Evolutionary conservation across 1,140 invertebrate species (phyloP).

Genomic region (Leptinotarsa undecemlineata): DNA sequence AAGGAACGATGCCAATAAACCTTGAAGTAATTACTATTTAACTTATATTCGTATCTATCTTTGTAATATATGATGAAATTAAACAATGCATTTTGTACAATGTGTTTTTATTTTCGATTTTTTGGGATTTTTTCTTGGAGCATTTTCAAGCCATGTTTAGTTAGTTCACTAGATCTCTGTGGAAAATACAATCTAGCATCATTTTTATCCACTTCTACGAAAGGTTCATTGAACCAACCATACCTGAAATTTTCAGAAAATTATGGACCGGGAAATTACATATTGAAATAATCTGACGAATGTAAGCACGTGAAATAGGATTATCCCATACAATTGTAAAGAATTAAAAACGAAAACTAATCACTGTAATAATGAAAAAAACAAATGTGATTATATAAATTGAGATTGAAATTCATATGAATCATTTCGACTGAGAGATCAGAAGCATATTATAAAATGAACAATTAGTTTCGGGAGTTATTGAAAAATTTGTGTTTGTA

Average conservation of each 20-base stretch:
- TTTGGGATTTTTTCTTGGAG: slow-evolving; percentile 25
- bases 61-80: background rate
- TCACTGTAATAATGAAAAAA: too few relatives aligned
- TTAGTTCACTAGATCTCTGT: slow-evolving; percentile 28
- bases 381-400: too few relatives aligned
- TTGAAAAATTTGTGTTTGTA: too few relatives aligned
- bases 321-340: background rate
- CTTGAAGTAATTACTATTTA: slow-evolving; percentile 13
- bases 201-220: slow-evolving; percentile 38
- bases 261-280: background rate
- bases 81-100: background rate
- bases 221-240: slow-evolving; percentile 43
- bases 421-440: too few relatives aligned
- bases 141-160: slow-evolving; percentile 36
- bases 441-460: too few relatives aligned
- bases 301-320: background rate
- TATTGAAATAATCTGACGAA: background rate
- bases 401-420: too few relatives aligned
- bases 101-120: slow-evolving; percentile 12
- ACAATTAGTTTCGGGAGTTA: too few relatives aligned
- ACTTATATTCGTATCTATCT: background rate
- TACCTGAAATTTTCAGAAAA: slow-evolving; percentile 36
- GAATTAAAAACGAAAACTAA: too few relatives aligned
- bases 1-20: slow-evolving; percentile 38
- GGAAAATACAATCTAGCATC: slow-evolving; percentile 46